A percentile compares a stretch with the other conserved stretches of the same genome.
These are phyloP conservation scores for Brachyalestes nurse DNA, from an alignment of 2,797 vertebrate species.

Conservation along the genomic window DNA sequence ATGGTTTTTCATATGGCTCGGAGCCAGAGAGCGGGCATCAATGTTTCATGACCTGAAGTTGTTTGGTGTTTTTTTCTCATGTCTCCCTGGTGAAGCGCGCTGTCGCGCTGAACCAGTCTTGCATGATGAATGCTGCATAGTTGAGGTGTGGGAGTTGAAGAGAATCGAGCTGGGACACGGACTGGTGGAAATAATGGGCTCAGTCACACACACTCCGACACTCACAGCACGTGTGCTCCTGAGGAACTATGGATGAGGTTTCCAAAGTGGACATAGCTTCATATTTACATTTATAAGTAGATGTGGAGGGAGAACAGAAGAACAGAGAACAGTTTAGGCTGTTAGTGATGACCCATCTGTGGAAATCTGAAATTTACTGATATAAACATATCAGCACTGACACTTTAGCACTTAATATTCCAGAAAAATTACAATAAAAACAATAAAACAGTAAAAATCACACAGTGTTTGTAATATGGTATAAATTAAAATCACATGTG, in stretches of 20 bases:
- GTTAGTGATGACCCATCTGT: background rate
- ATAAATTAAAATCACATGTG: too few species aligned
- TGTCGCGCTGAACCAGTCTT: slow-evolving; percentile 28
- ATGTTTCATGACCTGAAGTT: slow-evolving; percentile 62
- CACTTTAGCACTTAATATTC: too few species aligned
- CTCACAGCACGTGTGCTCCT: background rate
- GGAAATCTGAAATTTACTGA: background rate
- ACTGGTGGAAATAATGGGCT: slow-evolving; percentile 4
- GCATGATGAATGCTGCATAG: background rate
- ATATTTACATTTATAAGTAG: slow-evolving; percentile 50
- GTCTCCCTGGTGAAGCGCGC: slow-evolving; percentile 26
- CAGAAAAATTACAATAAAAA: too few species aligned
- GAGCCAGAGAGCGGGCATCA: slow-evolving; percentile 49
- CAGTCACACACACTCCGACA: background rate
- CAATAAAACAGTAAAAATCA: too few species aligned
- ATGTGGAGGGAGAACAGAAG: slow-evolving; percentile 49
- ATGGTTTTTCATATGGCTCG: slow-evolving; percentile 54
- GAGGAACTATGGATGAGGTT: slow-evolving; percentile 39
- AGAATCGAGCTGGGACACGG: slow-evolving; percentile 19
- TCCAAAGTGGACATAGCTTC: slow-evolving; percentile 42
- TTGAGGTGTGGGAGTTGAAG: slow-evolving; percentile 3
- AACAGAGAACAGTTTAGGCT: slow-evolving; percentile 39
- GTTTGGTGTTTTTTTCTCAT: slow-evolving; percentile 30
- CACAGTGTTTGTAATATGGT: too few species aligned
- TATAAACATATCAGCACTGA: background rate